Evolutionary conservation across 2,113 vertebrate species (phyloP), one percentile per base, ranked within the genome.

Genomic region (Hystrix brachyura): DNA sequence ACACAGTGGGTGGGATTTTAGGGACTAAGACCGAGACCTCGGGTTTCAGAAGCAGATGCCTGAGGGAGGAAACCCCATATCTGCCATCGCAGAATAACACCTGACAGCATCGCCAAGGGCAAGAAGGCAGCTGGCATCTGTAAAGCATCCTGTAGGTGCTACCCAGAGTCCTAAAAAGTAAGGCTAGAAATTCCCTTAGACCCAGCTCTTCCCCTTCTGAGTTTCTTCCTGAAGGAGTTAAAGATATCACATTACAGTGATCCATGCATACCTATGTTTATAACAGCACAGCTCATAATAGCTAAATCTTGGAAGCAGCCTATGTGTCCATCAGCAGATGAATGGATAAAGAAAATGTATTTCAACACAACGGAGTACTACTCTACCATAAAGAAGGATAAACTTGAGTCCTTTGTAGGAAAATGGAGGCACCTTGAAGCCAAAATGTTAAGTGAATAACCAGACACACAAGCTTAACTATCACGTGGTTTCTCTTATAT

Each of bases 21-120:
- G 25, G 2, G 12, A 64, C 23, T 19, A 29, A 34, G 32, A 32
- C 60, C 34, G 59, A 59, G 19, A n/a, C 2, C 27, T 12, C 29
- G 43, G n/a, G 43, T n/a, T 27, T 80, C 64, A 23, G 80, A 43
- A 79, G 29, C 5, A 38, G 48, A 69, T 14, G 15, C 17, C 0
- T 15, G 5, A 15, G 14, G 43, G 51, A 88, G 48, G 64, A 51
- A 69, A 43, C 48, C 19, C 0, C 19, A 0, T 15, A 57, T 29
- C n/a, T 18, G 29, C 51, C 5, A 0, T 4, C 0, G 25, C 1
- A 38, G 4, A 27, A 32, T 34, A 25, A 23, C 10, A 6, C 21
- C 0, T 29, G 7, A 32, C 10, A 29, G 65, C 18, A 69, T 10
- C 2, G 2, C 21, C 2, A 2, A 7, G 12, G 4, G 57, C 7